These are phyloP conservation scores for Epinephelus fuscoguttatus DNA, from an alignment of 2,113 vertebrate genomes.

Conservation along the genomic window DNA sequence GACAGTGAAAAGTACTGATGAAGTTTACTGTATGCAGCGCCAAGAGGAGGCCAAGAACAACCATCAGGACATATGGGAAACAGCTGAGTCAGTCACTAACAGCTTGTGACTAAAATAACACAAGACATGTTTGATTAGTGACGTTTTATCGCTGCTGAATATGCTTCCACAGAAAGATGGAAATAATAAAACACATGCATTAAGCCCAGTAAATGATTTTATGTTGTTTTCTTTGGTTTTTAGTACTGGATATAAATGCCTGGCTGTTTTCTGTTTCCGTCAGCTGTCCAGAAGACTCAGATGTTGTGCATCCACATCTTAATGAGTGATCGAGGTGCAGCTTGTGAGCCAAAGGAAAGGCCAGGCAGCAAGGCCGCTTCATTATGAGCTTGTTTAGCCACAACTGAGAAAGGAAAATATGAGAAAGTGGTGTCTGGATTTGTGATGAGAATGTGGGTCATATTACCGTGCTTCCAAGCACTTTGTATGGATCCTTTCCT, in stretches of 20 bases:
- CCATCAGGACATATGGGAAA: background rate
- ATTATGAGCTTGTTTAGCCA: constrained; percentile 20
- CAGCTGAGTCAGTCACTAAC: background rate
- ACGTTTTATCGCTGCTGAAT: background rate
- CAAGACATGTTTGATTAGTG: constrained; percentile 14
- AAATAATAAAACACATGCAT: constrained; percentile 8
- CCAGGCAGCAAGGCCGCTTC: constrained; percentile 11
- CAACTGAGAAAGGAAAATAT: constrained; percentile 14
- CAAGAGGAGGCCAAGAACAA: background rate
- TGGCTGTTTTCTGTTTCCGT: constrained; percentile 20
- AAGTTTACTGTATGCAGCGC: background rate
- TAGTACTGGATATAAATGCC: background rate
- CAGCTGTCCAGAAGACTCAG: constrained; percentile 34
- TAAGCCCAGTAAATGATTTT: background rate
- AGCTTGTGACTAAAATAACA: constrained; percentile 14
- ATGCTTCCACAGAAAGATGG: background rate
- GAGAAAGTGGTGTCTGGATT: constrained; percentile 6
- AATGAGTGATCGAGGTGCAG: constrained; percentile 19
- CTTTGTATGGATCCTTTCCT: background rate
- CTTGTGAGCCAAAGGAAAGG: constrained; percentile 1
- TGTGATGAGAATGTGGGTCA: constrained; percentile 17
- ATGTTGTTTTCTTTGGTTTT: constrained; percentile 3
- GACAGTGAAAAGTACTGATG: background rate
- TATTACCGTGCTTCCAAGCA: constrained; percentile 8
- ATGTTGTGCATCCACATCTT: constrained; percentile 15